Percentiles rank a stretch among this genome's conserved stretches.
phyloP scores from a whole-genome alignment of 2,797 vertebrate species.

The Pteronotus mesoamericanus region DNA sequence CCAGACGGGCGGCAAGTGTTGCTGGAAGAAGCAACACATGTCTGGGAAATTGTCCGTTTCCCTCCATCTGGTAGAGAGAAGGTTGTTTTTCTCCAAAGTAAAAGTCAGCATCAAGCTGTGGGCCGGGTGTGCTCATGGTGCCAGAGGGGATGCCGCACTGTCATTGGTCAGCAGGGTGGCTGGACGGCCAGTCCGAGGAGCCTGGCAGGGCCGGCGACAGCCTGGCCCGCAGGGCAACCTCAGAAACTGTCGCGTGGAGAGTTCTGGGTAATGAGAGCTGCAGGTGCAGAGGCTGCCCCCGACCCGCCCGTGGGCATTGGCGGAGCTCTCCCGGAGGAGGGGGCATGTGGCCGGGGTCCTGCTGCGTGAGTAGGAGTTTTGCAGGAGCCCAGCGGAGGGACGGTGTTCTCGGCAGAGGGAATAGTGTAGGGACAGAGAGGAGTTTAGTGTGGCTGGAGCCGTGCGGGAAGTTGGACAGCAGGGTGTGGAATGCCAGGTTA shows the following conservation, averaged over 20 bases:
- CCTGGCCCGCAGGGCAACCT: neutral
- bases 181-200: neutral
- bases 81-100: slow-evolving; percentile 62
- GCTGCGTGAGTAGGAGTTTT: slow-evolving; percentile 19
- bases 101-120: neutral
- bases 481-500: neutral
- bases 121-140: neutral
- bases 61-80: slow-evolving; percentile 75
- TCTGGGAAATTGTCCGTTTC: slow-evolving; percentile 76
- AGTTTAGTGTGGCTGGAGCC: neutral
- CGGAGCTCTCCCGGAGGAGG: neutral
- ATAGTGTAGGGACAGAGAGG: neutral
- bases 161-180: neutral
- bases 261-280: neutral
- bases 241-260: neutral
- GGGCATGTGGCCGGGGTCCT: neutral
- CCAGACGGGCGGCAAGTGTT: slow-evolving; percentile 50
- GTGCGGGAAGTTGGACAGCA: neutral
- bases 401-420: neutral
- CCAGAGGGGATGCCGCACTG: neutral
- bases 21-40: slow-evolving; percentile 75
- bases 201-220: neutral
- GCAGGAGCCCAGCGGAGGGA: neutral
- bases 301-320: neutral
- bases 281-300: neutral